phyloP scores from a whole-genome alignment of 2,888 invertebrate genomes.

The Oligia latruncula region DNA sequence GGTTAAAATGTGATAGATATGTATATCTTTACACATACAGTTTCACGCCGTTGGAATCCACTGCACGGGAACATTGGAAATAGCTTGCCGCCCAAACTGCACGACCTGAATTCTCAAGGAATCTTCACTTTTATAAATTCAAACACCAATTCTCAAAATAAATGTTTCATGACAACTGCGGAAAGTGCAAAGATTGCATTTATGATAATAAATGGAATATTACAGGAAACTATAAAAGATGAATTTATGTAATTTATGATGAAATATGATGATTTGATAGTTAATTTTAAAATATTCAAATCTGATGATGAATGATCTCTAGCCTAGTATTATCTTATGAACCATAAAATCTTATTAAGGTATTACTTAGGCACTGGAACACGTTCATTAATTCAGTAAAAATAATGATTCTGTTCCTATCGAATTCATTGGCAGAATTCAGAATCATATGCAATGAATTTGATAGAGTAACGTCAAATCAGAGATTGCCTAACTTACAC shows the following conservation, averaged over 20 bases:
- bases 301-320: not conserved
- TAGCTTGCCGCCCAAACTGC: slow-evolving; percentile 80
- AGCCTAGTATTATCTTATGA: not conserved
- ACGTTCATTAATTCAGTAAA: slow-evolving; percentile 2
- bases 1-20: slow-evolving; percentile 54
- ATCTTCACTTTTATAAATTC: slow-evolving; percentile 66
- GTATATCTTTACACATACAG: slow-evolving; percentile 52
- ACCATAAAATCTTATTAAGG: not conserved
- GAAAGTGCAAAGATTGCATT: not conserved
- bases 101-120: slow-evolving; percentile 80
- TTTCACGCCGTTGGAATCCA: slow-evolving; percentile 64
- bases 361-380: not conserved
- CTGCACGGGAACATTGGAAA: slow-evolving; percentile 82
- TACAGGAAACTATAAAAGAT: not conserved
- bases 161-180: slow-evolving; percentile 14
- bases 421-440: not conserved
- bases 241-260: no score
- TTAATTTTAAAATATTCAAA: slow-evolving; percentile 3
- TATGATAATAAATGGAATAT: slow-evolving; percentile 1
- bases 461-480: not conserved
- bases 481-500: not conserved
- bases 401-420: not conserved
- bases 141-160: slow-evolving; percentile 66
- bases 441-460: slow-evolving; percentile 2
- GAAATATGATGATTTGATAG: not conserved